These are phyloP conservation scores for Incurvaria masculella DNA, from an alignment of 2,888 invertebrate genomes.

Conservation along the genomic window DNA sequence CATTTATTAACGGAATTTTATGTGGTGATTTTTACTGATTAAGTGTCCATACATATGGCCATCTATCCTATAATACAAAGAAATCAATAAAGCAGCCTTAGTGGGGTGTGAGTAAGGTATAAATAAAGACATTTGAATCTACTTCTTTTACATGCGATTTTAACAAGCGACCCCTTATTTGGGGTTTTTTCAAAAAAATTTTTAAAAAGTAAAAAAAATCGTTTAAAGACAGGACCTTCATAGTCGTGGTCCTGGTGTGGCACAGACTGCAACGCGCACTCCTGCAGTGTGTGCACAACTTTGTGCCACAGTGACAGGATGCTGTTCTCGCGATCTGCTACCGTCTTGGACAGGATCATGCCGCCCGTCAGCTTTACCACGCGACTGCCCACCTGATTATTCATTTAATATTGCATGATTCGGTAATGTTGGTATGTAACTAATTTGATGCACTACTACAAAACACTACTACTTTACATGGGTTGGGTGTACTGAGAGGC, in stretches of 20 bases:
- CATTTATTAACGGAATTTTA: no score
- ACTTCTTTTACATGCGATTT: no score
- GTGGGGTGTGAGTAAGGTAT: no score
- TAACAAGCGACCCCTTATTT: no score
- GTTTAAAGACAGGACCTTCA: no score
- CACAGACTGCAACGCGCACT: conserved; percentile 70
- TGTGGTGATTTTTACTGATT: no score
- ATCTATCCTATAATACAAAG: no score
- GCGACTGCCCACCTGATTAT: conserved; percentile 76
- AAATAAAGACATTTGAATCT: no score
- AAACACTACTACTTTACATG: conserved; percentile 72
- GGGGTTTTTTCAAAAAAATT: no score
- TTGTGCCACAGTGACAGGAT: conserved; percentile 92
- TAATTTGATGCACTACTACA: conserved; percentile 66
- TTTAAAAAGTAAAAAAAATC: no score
- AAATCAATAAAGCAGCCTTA: no score
- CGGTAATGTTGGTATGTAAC: conserved; percentile 55
- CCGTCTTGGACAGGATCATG: conserved; percentile 74
- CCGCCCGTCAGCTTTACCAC: conserved; percentile 68
- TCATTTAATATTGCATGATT: conserved; percentile 74
- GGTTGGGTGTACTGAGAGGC: conserved; percentile 65
- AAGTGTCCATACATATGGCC: no score
- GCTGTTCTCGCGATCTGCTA: conserved; percentile 83
- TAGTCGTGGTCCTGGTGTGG: conserved; percentile 65
- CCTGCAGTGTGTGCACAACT: conserved; percentile 83